These are phyloP conservation scores for Drosophila meridiana DNA, from an alignment of 2,888 invertebrate species.

Conservation along the genomic window DNA sequence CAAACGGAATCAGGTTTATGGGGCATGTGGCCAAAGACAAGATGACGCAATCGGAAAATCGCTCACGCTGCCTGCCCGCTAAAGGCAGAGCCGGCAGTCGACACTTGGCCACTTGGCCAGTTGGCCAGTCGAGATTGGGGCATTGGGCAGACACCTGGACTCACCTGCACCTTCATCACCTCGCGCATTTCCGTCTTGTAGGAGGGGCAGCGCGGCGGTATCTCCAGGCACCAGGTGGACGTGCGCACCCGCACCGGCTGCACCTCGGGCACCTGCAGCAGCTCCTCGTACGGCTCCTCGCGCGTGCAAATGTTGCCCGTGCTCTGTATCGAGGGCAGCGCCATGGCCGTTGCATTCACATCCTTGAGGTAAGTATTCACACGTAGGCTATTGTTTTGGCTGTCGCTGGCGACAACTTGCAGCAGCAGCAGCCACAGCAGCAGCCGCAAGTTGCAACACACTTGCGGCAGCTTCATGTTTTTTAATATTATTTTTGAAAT, in stretches of 20 bases:
- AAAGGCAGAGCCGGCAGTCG: constrained; percentile 68
- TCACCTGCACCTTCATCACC: constrained; percentile 89
- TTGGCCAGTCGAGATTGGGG: neutral
- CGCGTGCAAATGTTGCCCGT: constrained; percentile 82
- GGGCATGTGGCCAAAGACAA: constrained; percentile 67
- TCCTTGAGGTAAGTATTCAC: constrained; percentile 73
- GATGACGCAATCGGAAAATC: constrained; percentile 47
- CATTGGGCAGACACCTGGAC: constrained; percentile 65
- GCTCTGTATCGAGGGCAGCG: constrained; percentile 55
- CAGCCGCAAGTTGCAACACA: constrained; percentile 11
- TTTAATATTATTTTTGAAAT: neutral
- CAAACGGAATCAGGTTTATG: constrained; percentile 70
- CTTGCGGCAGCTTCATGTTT: constrained; percentile 28
- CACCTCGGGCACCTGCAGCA: constrained; percentile 78
- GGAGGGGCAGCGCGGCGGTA: constrained; percentile 92
- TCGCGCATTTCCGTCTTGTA: constrained; percentile 90
- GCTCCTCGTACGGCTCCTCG: constrained; percentile 87
- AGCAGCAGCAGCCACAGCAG: constrained; percentile 24
- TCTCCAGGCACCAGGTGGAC: constrained; percentile 91
- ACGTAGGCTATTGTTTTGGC: constrained; percentile 63
- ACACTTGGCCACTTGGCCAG: constrained; percentile 17
- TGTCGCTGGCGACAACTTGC: constrained; percentile 22
- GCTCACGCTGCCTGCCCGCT: constrained; percentile 45
- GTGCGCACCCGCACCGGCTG: constrained; percentile 90
- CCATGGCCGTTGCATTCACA: constrained; percentile 45